These are phyloP conservation scores for Dioctria linearis DNA, from an alignment of 2,888 invertebrate genomes.

Conservation along the genomic window DNA sequence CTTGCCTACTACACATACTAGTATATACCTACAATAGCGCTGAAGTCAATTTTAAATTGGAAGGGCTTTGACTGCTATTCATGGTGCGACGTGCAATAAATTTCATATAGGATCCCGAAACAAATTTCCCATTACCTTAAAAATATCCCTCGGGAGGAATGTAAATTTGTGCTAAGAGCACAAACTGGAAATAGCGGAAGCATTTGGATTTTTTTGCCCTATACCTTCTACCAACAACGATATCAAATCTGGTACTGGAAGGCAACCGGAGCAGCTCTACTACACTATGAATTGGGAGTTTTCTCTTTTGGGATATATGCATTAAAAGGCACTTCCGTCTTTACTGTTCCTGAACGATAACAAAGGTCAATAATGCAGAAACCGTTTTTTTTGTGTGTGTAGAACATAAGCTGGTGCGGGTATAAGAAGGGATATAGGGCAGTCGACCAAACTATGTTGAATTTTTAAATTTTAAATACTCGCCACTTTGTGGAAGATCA, in stretches of 20 bases:
- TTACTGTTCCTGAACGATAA: constrained; percentile 34
- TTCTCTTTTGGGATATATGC: constrained; percentile 28
- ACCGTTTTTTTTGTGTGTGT: not conserved
- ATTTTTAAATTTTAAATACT: constrained; percentile 9
- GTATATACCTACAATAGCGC: not conserved
- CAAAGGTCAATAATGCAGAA: constrained; percentile 44
- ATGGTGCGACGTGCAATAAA: constrained; percentile 42
- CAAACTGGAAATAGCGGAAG: not conserved
- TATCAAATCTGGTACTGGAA: not conserved
- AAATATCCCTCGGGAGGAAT: constrained; percentile 4
- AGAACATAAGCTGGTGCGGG: not conserved
- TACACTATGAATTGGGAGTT: constrained; percentile 22
- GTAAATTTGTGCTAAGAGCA: not conserved
- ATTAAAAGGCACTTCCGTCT: constrained; percentile 24
- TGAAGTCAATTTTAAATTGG: constrained; percentile 2
- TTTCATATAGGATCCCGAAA: constrained; percentile 29
- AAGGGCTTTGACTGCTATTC: constrained; percentile 24
- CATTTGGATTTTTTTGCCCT: not conserved
- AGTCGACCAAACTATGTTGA: not conserved
- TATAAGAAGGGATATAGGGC: not conserved
- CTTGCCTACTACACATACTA: too few species aligned
- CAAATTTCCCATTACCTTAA: constrained; percentile 23
- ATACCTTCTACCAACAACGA: not conserved
- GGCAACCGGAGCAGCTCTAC: not conserved
- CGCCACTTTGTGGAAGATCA: not conserved